Evolutionary conservation across 2,888 invertebrate species (phyloP).

Genomic region (Ligdia adustata): DNA sequence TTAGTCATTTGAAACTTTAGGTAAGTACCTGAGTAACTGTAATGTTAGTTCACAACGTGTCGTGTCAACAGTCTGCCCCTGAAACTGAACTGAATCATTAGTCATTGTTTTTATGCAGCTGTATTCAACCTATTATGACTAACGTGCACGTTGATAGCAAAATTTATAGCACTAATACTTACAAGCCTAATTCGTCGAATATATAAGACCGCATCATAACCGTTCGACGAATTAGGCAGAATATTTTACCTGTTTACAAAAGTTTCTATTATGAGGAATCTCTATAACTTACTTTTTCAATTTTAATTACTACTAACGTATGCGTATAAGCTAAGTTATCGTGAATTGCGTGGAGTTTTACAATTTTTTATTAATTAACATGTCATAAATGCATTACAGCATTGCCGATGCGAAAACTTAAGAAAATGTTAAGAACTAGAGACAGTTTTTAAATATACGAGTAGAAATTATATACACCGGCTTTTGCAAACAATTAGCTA

Average conservation of each 20-base stretch:
- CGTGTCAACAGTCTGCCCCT: conserved; percentile 42
- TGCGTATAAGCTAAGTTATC: no score
- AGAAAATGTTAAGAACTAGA: no score
- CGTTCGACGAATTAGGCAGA: neutral
- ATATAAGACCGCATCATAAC: neutral
- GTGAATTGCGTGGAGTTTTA: no score
- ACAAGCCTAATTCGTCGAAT: conserved; percentile 4
- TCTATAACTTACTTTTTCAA: no score
- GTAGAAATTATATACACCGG: no score
- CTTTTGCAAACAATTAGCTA: no score
- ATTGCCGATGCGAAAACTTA: no score
- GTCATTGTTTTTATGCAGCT: conserved; percentile 41
- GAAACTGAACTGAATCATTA: conserved; percentile 42
- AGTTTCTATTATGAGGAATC: neutral
- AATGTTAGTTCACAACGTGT: conserved; percentile 31
- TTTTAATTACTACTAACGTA: no score
- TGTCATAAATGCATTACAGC: no score
- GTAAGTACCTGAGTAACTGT: conserved; percentile 45
- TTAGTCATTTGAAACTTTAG: conserved; percentile 34
- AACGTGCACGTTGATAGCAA: conserved; percentile 6
- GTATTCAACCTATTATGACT: conserved; percentile 29
- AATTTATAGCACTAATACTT: neutral
- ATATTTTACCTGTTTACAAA: conserved; percentile 17
- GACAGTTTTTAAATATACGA: no score
- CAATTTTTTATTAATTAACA: no score